Percentiles rank a stretch among this genome's conserved stretches.
phyloP scores from a whole-genome alignment of 1,140 invertebrate genomes.

The Trinorchestia longiramus region DNA sequence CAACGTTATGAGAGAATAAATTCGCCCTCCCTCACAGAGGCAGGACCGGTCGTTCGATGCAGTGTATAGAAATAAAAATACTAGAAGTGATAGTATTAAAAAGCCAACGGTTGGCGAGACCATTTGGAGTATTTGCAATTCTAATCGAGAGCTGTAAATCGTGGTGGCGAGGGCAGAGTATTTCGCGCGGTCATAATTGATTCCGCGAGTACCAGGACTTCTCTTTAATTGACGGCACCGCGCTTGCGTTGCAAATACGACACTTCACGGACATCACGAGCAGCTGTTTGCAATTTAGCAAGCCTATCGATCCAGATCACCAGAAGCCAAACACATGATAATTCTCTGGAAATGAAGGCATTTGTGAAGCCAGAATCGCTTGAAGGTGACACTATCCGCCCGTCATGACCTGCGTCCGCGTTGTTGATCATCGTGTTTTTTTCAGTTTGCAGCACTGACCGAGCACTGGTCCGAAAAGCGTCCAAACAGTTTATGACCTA shows the following conservation, averaged over 20 bases:
- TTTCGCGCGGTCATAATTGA: conserved; percentile 45
- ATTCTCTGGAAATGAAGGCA: not conserved
- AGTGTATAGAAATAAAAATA: not conserved
- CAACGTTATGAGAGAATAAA: not conserved
- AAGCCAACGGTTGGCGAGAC: not conserved
- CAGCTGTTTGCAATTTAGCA: not conserved
- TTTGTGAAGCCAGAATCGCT: not conserved
- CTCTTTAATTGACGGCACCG: conserved; percentile 42
- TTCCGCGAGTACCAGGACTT: not conserved
- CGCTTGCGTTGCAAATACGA: conserved; percentile 14
- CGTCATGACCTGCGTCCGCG: not conserved
- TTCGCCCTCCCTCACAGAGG: not conserved
- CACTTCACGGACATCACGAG: not conserved
- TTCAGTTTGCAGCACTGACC: not conserved
- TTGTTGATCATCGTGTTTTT: not conserved
- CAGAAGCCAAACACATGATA: not conserved
- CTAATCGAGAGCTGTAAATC: conserved; percentile 37
- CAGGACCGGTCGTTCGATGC: not conserved
- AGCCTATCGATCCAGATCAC: conserved; percentile 2
- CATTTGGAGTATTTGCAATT: conserved; percentile 53
- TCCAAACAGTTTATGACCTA: not conserved
- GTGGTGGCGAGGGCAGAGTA: not conserved
- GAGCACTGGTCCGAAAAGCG: not conserved
- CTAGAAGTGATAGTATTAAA: not conserved
- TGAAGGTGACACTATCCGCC: not conserved